A percentile compares a stretch with the other conserved stretches of the same genome.
phyloP scores from a whole-genome alignment of 2,797 vertebrate genomes.

The Mormyrops attenuatus region DNA sequence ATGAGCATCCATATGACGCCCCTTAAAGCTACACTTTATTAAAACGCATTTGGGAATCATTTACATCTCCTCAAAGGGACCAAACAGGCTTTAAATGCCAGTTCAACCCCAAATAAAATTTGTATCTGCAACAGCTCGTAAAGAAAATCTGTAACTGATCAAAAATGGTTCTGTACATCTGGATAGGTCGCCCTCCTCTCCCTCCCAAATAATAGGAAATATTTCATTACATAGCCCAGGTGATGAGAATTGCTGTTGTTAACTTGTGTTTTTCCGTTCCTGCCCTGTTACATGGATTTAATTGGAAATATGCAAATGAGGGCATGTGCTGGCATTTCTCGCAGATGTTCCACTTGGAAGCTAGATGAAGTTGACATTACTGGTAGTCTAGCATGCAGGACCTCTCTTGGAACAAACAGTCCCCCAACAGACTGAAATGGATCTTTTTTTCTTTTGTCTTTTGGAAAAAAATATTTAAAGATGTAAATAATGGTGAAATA shows the following conservation, averaged over 20 bases:
- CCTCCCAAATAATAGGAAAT: constrained; percentile 7
- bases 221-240: constrained; percentile 24
- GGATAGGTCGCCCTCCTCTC: constrained; percentile 1
- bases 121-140: neutral
- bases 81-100: neutral
- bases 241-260: constrained; percentile 27
- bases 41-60: neutral
- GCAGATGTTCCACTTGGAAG: constrained; percentile 29
- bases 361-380: constrained; percentile 18
- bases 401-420: neutral
- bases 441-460: neutral
- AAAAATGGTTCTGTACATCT: constrained; percentile 1
- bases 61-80: neutral
- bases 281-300: constrained; percentile 29
- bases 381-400: neutral
- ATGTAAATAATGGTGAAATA: neutral
- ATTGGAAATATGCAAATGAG: constrained; percentile 33
- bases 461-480: constrained; percentile 1
- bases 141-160: constrained; percentile 6
- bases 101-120: neutral
- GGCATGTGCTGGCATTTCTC: constrained; percentile 19
- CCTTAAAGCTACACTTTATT: neutral
- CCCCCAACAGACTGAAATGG: neutral
- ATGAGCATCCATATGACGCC: neutral
- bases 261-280: constrained; percentile 22